phyloP scores from a whole-genome alignment of 2,797 vertebrate species.

The Morus bassanus region DNA sequence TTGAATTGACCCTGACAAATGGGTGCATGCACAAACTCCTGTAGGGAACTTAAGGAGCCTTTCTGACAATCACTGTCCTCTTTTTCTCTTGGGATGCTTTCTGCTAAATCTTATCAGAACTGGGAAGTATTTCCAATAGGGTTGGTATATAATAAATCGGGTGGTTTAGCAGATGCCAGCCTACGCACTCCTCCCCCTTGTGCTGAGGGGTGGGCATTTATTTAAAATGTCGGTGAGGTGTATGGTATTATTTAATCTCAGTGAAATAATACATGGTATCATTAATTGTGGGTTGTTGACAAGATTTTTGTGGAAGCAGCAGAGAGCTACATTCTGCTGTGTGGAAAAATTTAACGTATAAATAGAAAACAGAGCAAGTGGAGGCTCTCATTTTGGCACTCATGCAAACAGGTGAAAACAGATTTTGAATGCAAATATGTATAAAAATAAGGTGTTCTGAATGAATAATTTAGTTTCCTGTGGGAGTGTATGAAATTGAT shows the following conservation, averaged over 20 bases:
- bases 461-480: constrained; percentile 24
- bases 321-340: background rate
- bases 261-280: background rate
- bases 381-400: constrained; percentile 2
- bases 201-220: background rate
- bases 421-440: constrained; percentile 9
- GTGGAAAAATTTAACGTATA: background rate
- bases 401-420: constrained; percentile 2
- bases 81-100: background rate
- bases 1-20: constrained; percentile 1
- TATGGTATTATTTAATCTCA: background rate
- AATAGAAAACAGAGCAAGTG: constrained; percentile 4
- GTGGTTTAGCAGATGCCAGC: background rate
- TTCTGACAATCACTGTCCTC: background rate
- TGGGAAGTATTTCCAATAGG: background rate
- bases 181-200: background rate
- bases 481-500: background rate
- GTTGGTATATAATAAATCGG: background rate
- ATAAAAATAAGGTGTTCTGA: constrained; percentile 27
- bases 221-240: background rate
- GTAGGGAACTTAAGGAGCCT: background rate
- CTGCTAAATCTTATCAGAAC: background rate
- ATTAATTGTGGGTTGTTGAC: constrained; percentile 34
- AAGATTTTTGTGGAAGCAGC: constrained; percentile 18
- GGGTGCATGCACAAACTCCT: background rate